A percentile compares a stretch with the other conserved stretches of the same genome.
phyloP scores from a whole-genome alignment of 2,888 invertebrate species.

The Proisotoma minuta region DNA sequence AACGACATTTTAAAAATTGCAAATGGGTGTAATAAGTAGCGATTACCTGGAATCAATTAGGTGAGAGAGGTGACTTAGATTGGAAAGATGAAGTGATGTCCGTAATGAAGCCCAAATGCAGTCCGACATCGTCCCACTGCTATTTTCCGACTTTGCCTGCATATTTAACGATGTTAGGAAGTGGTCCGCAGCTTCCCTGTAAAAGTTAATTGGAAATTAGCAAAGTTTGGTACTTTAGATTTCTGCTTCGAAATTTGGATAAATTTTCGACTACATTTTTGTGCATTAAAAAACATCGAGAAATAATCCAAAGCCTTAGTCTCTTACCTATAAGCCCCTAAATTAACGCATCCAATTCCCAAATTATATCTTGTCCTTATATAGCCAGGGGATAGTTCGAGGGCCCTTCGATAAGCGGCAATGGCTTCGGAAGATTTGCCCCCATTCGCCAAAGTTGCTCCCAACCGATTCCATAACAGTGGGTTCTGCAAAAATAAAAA shows the following conservation, averaged over 20 bases:
- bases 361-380: conserved; percentile 95
- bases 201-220: background rate
- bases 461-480: conserved; percentile 92
- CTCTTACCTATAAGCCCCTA: conserved; percentile 79
- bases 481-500: conserved; percentile 63
- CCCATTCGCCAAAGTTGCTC: conserved; percentile 95
- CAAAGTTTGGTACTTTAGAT: background rate
- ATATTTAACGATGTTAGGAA: conserved; percentile 87
- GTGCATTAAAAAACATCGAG: too few relatives aligned
- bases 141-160: conserved; percentile 67
- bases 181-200: conserved; percentile 90
- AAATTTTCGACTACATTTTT: too few relatives aligned
- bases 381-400: conserved; percentile 89
- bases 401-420: conserved; percentile 86
- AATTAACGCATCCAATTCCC: conserved; percentile 94
- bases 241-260: background rate
- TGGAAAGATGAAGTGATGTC: conserved; percentile 77
- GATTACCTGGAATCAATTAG: conserved; percentile 56
- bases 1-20: background rate
- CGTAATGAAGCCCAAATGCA: conserved; percentile 91
- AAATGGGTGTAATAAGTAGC: background rate
- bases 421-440: conserved; percentile 92
- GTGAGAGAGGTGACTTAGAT: conserved; percentile 56
- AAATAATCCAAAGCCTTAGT: too few relatives aligned
- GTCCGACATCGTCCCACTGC: conserved; percentile 66